A percentile compares a stretch with the other conserved stretches of the same genome.
Evolutionary conservation across 2,797 vertebrate species (phyloP).

Genomic region (Tokudaia tokunoshimensis): DNA sequence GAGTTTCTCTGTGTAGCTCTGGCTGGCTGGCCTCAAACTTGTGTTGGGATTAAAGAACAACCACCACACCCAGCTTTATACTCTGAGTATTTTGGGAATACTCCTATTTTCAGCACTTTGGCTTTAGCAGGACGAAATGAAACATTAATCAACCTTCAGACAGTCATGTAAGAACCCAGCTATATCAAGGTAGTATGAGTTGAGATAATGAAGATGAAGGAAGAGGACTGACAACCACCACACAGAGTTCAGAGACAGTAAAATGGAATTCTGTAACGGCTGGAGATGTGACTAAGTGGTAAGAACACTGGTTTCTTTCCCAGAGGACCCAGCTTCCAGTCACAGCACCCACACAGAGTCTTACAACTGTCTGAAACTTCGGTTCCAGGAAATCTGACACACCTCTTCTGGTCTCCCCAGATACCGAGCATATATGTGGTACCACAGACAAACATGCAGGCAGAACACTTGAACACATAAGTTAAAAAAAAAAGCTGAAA

Average conservation of each 20-base stretch:
- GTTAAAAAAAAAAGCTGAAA: neutral
- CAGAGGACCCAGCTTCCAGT: neutral
- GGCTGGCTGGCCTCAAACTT: neutral
- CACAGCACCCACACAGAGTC: neutral
- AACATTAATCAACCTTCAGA: conserved; percentile 50
- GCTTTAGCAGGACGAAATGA: conserved; percentile 16
- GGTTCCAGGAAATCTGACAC: neutral
- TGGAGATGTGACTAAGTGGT: too few relatives aligned
- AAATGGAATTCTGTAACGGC: neutral
- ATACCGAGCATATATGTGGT: neutral
- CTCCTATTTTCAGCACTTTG: neutral
- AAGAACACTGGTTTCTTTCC: neutral
- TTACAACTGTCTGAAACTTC: neutral
- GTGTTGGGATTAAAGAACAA: neutral
- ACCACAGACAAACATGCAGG: neutral
- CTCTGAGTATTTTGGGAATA: neutral
- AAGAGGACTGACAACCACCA: neutral
- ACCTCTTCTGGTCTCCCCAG: neutral
- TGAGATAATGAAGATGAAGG: neutral
- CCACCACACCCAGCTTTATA: neutral
- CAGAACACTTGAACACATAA: neutral
- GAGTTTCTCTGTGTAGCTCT: neutral
- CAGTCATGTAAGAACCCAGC: neutral
- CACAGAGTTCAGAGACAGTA: neutral
- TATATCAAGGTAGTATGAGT: neutral